phyloP scores from a whole-genome alignment of 2,888 invertebrate species.

The Junonia oenone region DNA sequence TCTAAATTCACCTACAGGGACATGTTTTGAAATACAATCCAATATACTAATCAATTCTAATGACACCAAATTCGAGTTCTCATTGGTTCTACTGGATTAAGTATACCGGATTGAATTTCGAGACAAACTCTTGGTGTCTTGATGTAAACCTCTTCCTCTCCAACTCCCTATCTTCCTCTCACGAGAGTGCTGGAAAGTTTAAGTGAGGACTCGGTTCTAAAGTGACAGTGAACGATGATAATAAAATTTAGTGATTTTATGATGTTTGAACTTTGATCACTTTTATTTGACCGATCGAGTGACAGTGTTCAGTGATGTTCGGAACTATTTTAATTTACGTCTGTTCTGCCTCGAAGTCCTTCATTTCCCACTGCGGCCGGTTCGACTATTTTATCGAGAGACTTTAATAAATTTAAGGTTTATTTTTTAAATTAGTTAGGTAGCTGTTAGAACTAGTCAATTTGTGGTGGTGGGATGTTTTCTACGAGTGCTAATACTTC shows the following conservation, averaged over 20 bases:
- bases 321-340: slow-evolving; percentile 23
- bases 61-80: too few relatives aligned
- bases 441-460: slow-evolving; percentile 76
- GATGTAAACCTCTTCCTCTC: slow-evolving; percentile 12
- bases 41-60: too few relatives aligned
- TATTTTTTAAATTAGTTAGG: slow-evolving; percentile 57
- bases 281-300: slow-evolving; percentile 45
- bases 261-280: slow-evolving; percentile 42
- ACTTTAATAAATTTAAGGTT: slow-evolving; percentile 66
- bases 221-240: slow-evolving; percentile 41
- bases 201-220: slow-evolving; percentile 66
- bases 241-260: slow-evolving; percentile 19
- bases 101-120: too few relatives aligned
- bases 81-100: too few relatives aligned
- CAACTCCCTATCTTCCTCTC: slow-evolving; percentile 30
- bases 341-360: slow-evolving; percentile 26
- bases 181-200: slow-evolving; percentile 38
- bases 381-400: slow-evolving; percentile 62
- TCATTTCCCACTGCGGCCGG: slow-evolving; percentile 63
- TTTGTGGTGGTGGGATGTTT: slow-evolving; percentile 73
- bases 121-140: too few relatives aligned
- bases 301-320: slow-evolving; percentile 27
- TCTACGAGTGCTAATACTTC: slow-evolving; percentile 69
- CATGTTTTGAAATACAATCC: too few relatives aligned
- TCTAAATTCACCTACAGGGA: slow-evolving; percentile 50